Evolutionary conservation across 1,140 invertebrate species (phyloP), one percentile per base, ranked within the genome.

Genomic region (Musca domestica): DNA sequence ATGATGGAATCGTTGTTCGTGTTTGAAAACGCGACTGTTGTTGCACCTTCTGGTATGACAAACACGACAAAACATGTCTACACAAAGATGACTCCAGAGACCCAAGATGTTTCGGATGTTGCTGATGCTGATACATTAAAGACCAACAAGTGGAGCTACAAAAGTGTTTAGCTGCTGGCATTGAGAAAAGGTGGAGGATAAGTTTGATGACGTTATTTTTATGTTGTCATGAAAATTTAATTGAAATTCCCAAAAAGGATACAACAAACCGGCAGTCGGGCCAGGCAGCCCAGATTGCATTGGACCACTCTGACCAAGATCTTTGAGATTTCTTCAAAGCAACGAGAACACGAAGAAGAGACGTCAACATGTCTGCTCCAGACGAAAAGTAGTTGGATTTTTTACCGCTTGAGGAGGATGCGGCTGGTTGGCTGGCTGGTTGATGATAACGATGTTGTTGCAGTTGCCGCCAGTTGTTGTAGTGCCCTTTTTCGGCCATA

Each of bases 141-240:
- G 25, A 2, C 34, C 56, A 19, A 41, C 27, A 41, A 61, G 6
- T 54, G 22, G 6, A 23, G 20, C 27, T 34, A 7, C 30, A n/a
- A 41, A n/a, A 34, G 30, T 61, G 20, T 61, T 30, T 19, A n/a
- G n/a, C n/a, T 61, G n/a, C 27, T 41, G 27, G 7, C 9, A 19
- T 20, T 4, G 17, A 7, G 47, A 22, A 51, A 30, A 61, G 27
- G 30, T 61, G 30, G 27, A 64, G 30, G 27, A 64, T 46, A 49
- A 64, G 48, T 64, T 48, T 64, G 63, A 64, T 64, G 63, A 49
- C 63, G 63, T 41, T 64, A 49, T 49, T 47, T 64, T 64, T 47
- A 48, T 64, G 63, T 49, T 49, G 41, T 64, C 47, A 64, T 64
- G 63, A 64, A 64, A 64, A 49, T 64, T 64, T 64, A 64, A 64